Evolutionary conservation across 1,140 invertebrate species (phyloP), one percentile per base, ranked within the genome.

Genomic region (Penaeus chinensis): DNA sequence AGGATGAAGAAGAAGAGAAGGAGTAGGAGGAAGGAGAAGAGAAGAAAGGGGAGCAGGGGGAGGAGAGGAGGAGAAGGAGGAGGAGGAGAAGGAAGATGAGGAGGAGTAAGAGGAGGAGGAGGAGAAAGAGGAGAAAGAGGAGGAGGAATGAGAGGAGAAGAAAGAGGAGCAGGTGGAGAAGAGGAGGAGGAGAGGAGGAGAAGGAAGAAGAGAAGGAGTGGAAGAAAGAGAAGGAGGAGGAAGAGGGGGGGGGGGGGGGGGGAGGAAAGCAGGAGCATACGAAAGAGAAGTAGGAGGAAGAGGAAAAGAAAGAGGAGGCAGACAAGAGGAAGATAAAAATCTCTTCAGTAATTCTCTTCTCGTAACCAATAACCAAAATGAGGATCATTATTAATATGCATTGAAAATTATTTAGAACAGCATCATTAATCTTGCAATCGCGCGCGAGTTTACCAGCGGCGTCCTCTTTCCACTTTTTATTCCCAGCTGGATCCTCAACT

Each of bases 91-190:
- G 61, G 47, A 80, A 60, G 37, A 65, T 60, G 63, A 82, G 65
- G 37, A 65, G 63, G 63, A 82, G 65, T 37, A 65, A 24, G 63
- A 69, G 32, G 42, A 54, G 77, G 42, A 54, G 22, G 5, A 60
- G 19, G 42, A 54, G 60, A 47, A 79, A 47, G 60, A 24, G 60
- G 77, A 79, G 77, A 16, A 54, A 54, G 47, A 83, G 62, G 71
- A 66, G 32, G 82, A 83, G 32, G 65, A 83, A 2, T n/a, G 66
- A 24, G 32, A 32, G 27, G 11, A 66, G 32, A 42, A 37, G 71
- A 47, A 47, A 24, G 66, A 62, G 71, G 32, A 54, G 66, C 61
- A 65, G 60, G 18, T 13, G 54, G 27, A 65, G 37, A 65, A 24
- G 47, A 74, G 66, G 47, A 42, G 32, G 16, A 20, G 65, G 32